Conservation (phyloP, 1,140 invertebrate genomes). For the Drosophila mojavensis region DNA sequence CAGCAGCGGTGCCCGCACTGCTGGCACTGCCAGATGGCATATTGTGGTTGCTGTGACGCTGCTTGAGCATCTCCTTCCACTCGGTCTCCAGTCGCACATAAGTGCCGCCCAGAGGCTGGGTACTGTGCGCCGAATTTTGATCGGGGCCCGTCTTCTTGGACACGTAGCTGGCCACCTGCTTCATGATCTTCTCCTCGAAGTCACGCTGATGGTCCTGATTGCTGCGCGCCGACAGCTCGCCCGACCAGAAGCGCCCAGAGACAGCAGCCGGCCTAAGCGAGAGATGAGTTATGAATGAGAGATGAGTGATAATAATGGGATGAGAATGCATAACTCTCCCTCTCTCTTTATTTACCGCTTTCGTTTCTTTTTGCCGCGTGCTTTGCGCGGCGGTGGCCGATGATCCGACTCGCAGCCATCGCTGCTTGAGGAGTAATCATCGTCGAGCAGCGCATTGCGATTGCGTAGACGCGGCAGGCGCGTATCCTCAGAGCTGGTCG, state of each 20-base stretch:
- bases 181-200: constrained; percentile 90
- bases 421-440: constrained; percentile 72
- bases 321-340: too few relatives aligned
- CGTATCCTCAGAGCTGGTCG: constrained; percentile 66
- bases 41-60: constrained; percentile 69
- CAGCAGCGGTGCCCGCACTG: background rate
- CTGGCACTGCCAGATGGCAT: constrained; percentile 9
- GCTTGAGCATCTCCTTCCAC: constrained; percentile 87
- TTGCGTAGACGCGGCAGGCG: constrained; percentile 31
- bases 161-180: constrained; percentile 88
- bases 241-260: constrained; percentile 88
- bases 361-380: constrained; percentile 62
- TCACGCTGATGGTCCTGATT: constrained; percentile 94
- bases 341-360: constrained; percentile 38
- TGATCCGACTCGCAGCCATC: constrained; percentile 82
- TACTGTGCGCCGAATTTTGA: constrained; percentile 49
- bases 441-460: constrained; percentile 44
- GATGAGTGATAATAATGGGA: too few relatives aligned
- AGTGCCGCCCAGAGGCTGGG: constrained; percentile 86
- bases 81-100: constrained; percentile 89
- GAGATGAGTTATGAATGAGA: too few relatives aligned
- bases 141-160: constrained; percentile 83
- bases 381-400: constrained; percentile 51
- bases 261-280: constrained; percentile 62
- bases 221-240: constrained; percentile 89